Evolutionary conservation across 2,888 invertebrate genomes (phyloP), one percentile per base, ranked within the genome.

Genomic region (Drosophila maculinotata): DNA sequence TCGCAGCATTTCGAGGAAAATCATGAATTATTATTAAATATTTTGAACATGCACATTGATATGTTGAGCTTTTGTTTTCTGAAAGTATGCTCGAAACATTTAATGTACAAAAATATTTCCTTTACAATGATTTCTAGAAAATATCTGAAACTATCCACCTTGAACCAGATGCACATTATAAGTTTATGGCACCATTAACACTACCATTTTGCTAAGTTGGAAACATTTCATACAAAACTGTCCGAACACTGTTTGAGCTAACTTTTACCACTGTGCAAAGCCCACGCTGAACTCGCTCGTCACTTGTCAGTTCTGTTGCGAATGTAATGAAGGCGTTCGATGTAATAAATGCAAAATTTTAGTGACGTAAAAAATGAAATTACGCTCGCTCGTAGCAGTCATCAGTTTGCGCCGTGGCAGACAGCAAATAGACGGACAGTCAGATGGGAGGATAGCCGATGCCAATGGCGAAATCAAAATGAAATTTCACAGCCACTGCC

Each of bases 291-390:
- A 65, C 65, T 68, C 71, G 76, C 73, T 65, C 75, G 73, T 79
- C 81, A 76, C 69, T 86, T 86, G 80, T 78, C 87, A 82, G 85
- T 68, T 62, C 38, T 25, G 12, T 52, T 78, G 73, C 73, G 69
- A 66, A 84, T 82, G 80, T 86, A 86, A 86, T 86, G 82, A 86
- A 86, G 87, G 84, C 87, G 69, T 82, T 86, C 85, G 78, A 84
- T 84, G 70, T 82, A 87, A 85, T 86, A 87, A 81, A 81, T 81
- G 81, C 84, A 81, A 81, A 81, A 80, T 87, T 84, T 77, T 67
- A 77, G 78, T 77, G 81, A 81, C 84, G 87, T 75, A 54, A 63
- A 77, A 76, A 79, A 77, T 51, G 67, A 87, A 81, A 80, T 80
- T 86, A 80, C 87, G 57, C 59, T 33, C 71, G 25, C 35, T 35